Base-by-base conservation (phyloP, 1,140 invertebrate genomes). In the Melipona quadrifasciata region DNA sequence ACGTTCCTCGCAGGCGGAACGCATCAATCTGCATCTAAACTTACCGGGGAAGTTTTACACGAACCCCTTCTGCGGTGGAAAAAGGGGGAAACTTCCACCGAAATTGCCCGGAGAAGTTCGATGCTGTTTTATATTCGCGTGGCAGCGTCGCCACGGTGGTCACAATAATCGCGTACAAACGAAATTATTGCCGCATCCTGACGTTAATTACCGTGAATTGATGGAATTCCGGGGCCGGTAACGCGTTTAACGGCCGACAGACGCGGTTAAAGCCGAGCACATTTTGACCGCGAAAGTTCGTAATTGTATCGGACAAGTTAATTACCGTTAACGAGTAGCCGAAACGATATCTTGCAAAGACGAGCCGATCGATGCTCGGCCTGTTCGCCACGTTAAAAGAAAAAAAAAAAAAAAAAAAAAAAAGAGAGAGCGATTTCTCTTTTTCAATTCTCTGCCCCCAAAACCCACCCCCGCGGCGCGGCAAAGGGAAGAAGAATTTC, bases 121-220 rank as follows among this genome's bases (percentile, higher is more conserved):
- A 81, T 24, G 58, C 39, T 31, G 80, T 83, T 47, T 88, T 64
- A 72, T 73, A 80, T 70, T 31, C 17, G 6, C n/a, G 34, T 61
- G 39, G 34, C 65, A 31, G 64, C 34, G 61, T 61, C 73, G 72
- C 81, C 87, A 77, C 68, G 16, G 21, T 61, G 80, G 79, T 89
- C 68, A 76, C 71, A 83, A 86, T 89, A 84, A 89, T 87, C 83
- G 57, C 84, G 78, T 79, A 90, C 80, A 83, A 90, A 90, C 87
- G 86, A 83, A 90, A 90, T 90, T 90, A 90, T 90, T 85, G 71
- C 80, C 79, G 72, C 82, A 85, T 78, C 86, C 88, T 87, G 88
- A 87, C 89, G 77, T 90, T 90, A 90, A 90, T 87, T 90, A 76
- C 86, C 71, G 77, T 87, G 85, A 90, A 90, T 87, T 87, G 89